Evolutionary conservation across 2,797 vertebrate species (phyloP), one percentile per base, ranked within the genome.

Genomic region (Scleropages formosus): DNA sequence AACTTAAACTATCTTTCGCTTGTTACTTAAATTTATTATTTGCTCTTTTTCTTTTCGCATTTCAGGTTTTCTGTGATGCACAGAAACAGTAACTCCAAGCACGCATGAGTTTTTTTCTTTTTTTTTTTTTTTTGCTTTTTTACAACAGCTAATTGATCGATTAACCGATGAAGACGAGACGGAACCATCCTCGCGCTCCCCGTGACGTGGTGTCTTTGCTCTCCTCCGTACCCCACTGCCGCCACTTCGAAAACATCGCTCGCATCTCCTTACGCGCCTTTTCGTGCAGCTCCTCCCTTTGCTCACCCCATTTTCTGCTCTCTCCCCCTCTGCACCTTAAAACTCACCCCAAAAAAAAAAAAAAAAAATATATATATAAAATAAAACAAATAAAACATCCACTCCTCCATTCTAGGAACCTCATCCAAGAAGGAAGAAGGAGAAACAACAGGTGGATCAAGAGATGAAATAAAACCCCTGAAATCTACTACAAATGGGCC

Each of bases 31-130:
- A n/a, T n/a, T n/a, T n/a, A 53, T 53, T 53, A 9, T 56, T 80
- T 73, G 82, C 73, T 78, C n/a, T 80, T 82, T 84, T 78, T 39
- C 44, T 77, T 77, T 81, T 85, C 82, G 79, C 51, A 84, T 51
- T 82, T 82, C 74, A 82, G 81, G 73, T 74, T 80, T 65, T 75
- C 74, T 56, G 77, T 69, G 62, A 80, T 13, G 78, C 75, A 75
- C 80, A 78, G 72, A 79, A 75, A 72, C 72, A 31, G 53, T 56
- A 39, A 39, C 2, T 39, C 39, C 39, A 6, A 31, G 39, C 2
- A 39, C 31, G n/a, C n/a, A n/a, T n/a, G 6, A 39, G 31, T 39
- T 39, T 6, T 39, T 39, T 39, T 2, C n/a, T n/a, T n/a, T n/a
- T n/a, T n/a, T n/a, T n/a, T n/a, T n/a, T n/a, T n/a, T n/a, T n/a